These are phyloP conservation scores for Urocitellus parryii DNA, from an alignment of 2,113 vertebrate genomes.

Conservation along the genomic window DNA sequence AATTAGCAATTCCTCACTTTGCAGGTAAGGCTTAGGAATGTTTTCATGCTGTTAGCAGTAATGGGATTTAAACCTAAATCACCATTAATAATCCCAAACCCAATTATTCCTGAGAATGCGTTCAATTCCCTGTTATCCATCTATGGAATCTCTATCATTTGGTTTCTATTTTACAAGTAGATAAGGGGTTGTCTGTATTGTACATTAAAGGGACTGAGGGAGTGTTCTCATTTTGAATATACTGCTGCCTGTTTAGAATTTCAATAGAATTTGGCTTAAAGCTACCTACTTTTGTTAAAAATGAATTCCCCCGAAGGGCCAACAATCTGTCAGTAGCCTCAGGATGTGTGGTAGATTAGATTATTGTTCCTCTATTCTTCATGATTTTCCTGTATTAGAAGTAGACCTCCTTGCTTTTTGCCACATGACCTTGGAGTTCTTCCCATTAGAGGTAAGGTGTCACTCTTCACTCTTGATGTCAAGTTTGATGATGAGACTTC, in stretches of 20 bases:
- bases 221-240: neutral
- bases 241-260: neutral
- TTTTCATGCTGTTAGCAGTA: neutral
- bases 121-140: neutral
- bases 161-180: neutral
- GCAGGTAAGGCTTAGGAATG: neutral
- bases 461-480: neutral
- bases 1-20: conserved; percentile 4
- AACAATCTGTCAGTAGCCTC: neutral
- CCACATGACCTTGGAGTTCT: neutral
- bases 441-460: neutral
- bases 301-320: neutral
- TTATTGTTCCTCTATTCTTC: neutral
- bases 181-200: neutral
- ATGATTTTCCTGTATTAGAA: neutral
- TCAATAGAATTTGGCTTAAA: conserved; percentile 27
- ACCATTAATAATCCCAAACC: neutral
- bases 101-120: neutral
- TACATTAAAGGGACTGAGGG: neutral
- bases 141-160: neutral
- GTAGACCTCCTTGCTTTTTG: neutral
- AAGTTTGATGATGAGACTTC: neutral
- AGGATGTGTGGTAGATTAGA: neutral
- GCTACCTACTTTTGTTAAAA: neutral
- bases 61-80: conserved; percentile 18